These are phyloP conservation scores for Aleiodes sp. DNA, from an alignment of 1,140 invertebrate species.

Conservation along the genomic window DNA sequence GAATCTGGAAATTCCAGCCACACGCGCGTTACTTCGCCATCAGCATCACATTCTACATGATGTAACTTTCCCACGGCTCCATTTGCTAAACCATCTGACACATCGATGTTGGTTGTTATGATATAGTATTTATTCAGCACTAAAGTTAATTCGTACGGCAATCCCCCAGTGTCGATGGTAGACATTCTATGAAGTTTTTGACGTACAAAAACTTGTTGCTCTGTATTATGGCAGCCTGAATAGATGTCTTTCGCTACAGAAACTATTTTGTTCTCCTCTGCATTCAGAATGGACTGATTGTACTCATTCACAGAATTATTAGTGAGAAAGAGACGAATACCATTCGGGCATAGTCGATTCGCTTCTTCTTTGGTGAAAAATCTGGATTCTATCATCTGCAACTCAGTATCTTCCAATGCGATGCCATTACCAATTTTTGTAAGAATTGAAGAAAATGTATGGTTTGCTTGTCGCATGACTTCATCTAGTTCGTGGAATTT, in stretches of 20 bases:
- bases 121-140: background rate
- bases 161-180: background rate
- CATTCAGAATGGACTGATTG: background rate
- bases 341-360: slow-evolving; percentile 24
- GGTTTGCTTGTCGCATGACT: slow-evolving; percentile 47
- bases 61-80: background rate
- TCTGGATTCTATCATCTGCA: slow-evolving; percentile 32
- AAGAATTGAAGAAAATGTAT: slow-evolving; percentile 42
- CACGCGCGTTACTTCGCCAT: background rate
- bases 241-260: background rate
- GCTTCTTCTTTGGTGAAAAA: slow-evolving; percentile 27
- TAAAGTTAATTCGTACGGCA: background rate
- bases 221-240: background rate
- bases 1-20: background rate
- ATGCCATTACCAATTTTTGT: slow-evolving; percentile 44
- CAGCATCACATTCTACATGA: background rate
- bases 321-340: slow-evolving; percentile 33
- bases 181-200: background rate
- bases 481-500: slow-evolving; percentile 44
- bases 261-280: background rate
- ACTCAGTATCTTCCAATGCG: slow-evolving; percentile 19
- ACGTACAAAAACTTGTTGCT: background rate
- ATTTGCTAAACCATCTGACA: background rate
- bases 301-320: background rate
- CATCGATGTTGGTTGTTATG: background rate